Evolutionary conservation across 1,140 invertebrate genomes (phyloP).

Genomic region (Euschistus heros): DNA sequence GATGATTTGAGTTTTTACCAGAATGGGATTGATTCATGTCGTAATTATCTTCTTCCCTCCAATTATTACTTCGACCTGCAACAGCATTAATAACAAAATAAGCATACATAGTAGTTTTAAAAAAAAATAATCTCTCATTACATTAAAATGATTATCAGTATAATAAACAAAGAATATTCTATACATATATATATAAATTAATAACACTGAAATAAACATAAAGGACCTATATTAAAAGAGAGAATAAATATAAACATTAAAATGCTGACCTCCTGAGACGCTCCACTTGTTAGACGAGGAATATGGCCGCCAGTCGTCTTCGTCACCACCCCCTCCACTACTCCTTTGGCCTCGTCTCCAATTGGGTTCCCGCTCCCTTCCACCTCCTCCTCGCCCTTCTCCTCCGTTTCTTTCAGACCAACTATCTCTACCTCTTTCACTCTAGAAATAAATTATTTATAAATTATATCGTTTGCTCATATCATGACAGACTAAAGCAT

Average conservation of each 20-base stretch:
- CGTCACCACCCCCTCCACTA: conserved; percentile 45
- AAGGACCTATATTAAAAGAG: too few relatives aligned
- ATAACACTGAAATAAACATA: too few relatives aligned
- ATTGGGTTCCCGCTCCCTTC: conserved; percentile 39
- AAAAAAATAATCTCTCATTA: too few relatives aligned
- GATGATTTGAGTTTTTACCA: conserved; percentile 33
- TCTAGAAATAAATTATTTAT: conserved; percentile 3
- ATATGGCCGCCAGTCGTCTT: conserved; percentile 28
- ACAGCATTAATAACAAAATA: background rate
- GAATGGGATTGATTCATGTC: conserved; percentile 24
- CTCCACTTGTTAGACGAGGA: background rate
- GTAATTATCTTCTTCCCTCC: conserved; percentile 49
- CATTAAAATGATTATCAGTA: too few relatives aligned
- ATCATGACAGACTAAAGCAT: too few relatives aligned
- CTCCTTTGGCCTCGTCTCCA: conserved; percentile 44
- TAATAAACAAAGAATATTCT: too few relatives aligned
- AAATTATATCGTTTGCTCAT: too few relatives aligned
- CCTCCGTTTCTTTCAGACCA: conserved; percentile 53
- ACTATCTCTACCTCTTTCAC: conserved; percentile 17
- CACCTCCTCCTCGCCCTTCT: conserved; percentile 32
- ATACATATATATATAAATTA: too few relatives aligned
- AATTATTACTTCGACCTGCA: conserved; percentile 36
- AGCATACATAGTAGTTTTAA: background rate
- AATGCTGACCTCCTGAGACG: conserved; percentile 6
- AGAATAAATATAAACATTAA: too few relatives aligned